These are phyloP conservation scores for Halichondria panicea DNA, from an alignment of 37 sponge, comb jelly and placozoan species.

Conservation along the genomic window DNA sequence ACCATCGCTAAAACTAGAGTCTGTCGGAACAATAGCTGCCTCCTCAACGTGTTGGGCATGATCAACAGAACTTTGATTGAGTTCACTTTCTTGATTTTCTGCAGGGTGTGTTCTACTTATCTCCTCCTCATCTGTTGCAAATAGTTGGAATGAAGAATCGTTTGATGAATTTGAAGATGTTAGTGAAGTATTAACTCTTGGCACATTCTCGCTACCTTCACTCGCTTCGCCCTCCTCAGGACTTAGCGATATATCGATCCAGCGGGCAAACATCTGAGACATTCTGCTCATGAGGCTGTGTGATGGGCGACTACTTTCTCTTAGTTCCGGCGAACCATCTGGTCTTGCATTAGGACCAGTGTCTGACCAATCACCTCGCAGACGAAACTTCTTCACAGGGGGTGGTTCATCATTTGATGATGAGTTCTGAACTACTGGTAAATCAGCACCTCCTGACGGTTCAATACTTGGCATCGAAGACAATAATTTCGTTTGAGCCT, in stretches of 20 bases:
- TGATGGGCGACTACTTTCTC: conserved; percentile 1
- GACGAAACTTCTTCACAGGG: conserved; percentile 62
- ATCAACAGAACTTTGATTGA: too few species aligned
- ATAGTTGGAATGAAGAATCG: not conserved
- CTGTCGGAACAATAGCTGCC: too few species aligned
- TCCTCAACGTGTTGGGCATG: too few species aligned
- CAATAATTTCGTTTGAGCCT: not conserved
- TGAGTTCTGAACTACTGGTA: not conserved
- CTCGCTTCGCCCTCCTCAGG: conserved; percentile 5
- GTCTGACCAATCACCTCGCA: conserved; percentile 93
- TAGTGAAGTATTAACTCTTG: not conserved
- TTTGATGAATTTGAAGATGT: not conserved
- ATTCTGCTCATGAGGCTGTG: conserved; percentile 49
- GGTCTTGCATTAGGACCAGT: conserved; percentile 88
- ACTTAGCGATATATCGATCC: conserved; percentile 61
- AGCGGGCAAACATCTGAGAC: conserved; percentile 66
- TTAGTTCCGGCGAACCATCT: conserved; percentile 14
- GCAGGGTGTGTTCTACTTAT: too few species aligned
- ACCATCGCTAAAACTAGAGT: too few species aligned
- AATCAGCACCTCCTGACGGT: not conserved
- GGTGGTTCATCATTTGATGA: conserved; percentile 2
- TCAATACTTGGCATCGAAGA: not conserved
- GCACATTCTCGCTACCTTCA: not conserved
- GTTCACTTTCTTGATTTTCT: too few species aligned
- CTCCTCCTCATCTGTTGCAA: too few species aligned